Base-by-base conservation (phyloP, 2,797 vertebrate species). In the Simalia tracyae region DNA sequence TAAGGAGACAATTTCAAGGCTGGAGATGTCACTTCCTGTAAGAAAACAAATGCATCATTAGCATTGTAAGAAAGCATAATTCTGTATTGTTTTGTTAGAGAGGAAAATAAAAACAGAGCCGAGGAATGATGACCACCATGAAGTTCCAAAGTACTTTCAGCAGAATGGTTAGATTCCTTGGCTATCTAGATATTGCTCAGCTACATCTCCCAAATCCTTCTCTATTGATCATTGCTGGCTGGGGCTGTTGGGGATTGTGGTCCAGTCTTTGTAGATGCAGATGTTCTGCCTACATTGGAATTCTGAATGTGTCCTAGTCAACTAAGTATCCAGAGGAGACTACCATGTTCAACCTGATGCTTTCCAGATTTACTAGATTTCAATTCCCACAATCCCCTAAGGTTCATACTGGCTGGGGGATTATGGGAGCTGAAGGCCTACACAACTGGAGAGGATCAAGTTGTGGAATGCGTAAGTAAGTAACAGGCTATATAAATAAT, bases 1-100 rank as follows among this genome's bases (percentile, higher is more conserved):
- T 96, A 97, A 7, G 95, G 90, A 86, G 94, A 93, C 57, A 96
- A 72, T 95, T 95, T 96, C 89, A 96, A n/a, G 72, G 93, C 76
- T 92, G 94, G 96, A 95, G 96, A 96, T 68, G 93, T 93, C 17
- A 96, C 90, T 66, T 95, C 95, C 95, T 95, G 87, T 10, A 90
- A 89, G 90, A 92, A 86, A 17, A 50, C 86, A 76, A 86, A 89
- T n/a, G 26, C 3, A n/a, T 42, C 10, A 5, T 84, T 54, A 24
- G 11, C 24, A 28, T 8, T 42, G 3, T 24, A 66, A 10, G 5
- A 66, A 64, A 66, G 15, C 15, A n/a, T 50, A n/a, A 50, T 59
- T 1, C n/a, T 0, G 1, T 19, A 26, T 66, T 24, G 54, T 76
- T 89, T 24, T 57, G 11, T 9, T 42, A 31, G 50, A 26, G 5